Evolutionary conservation across 2,113 vertebrate species (phyloP).

Genomic region (Hydropotes inermis): DNA sequence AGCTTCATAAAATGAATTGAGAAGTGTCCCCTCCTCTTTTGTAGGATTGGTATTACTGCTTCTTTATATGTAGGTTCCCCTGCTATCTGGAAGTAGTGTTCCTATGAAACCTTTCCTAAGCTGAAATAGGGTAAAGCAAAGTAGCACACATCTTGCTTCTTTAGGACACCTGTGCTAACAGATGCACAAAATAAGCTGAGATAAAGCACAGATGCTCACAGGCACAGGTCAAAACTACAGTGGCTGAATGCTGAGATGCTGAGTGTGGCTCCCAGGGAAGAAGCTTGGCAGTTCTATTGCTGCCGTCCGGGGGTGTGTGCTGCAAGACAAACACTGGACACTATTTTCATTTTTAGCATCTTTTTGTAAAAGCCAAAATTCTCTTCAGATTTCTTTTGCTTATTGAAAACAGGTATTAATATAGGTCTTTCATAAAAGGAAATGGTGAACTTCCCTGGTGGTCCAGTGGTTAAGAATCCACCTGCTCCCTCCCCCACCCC

Average conservation of each 20-base stretch:
- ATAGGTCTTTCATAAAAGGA: not conserved
- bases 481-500: not conserved
- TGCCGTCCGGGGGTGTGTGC: not conserved
- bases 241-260: not conserved
- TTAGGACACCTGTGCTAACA: not conserved
- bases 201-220: not conserved
- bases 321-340: not conserved
- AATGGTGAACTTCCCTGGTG: not conserved
- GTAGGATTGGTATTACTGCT: not conserved
- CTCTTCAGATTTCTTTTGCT: not conserved
- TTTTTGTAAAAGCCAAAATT: not conserved
- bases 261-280: not conserved
- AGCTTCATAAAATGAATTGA: not conserved
- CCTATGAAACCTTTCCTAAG: not conserved
- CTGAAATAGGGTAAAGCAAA: not conserved
- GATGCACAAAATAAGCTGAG: not conserved
- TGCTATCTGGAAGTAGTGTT: not conserved
- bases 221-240: not conserved
- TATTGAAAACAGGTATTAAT: not conserved
- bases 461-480: not conserved
- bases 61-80: not conserved
- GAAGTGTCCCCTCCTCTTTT: not conserved
- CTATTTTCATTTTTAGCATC: not conserved
- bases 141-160: not conserved
- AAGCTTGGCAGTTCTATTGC: not conserved